Base-by-base conservation (phyloP, 2,888 invertebrate species). In the Torymus texanus region DNA sequence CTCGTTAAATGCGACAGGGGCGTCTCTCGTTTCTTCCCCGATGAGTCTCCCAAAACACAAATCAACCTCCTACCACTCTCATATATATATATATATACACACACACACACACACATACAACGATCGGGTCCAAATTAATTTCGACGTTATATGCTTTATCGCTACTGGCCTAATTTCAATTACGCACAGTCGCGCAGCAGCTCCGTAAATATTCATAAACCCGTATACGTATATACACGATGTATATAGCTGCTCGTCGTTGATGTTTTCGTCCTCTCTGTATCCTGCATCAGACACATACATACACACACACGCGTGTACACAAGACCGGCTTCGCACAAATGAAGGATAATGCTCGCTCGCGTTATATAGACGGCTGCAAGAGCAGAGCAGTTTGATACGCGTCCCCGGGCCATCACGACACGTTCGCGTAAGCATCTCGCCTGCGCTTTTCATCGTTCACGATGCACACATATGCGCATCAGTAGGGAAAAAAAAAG, bases 111-210 rank as follows among this genome's bases (percentile, higher is more conserved):
- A 75, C n/a, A n/a, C n/a, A n/a, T n/a, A n/a, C n/a, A n/a, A n/a
- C n/a, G n/a, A n/a, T n/a, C n/a, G n/a, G n/a, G 53, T 2, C 56
- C 18, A 79, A 79, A 78, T 80, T 78, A 61, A 80, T 66, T 56
- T 67, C 55, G 78, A 78, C 75, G 66, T 78, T 63, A 29, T 29
- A 68, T 72, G 65, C 63, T 78, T 81, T 81, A 81, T 81, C 41
- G 79, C 73, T 55, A 76, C 72, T 73, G 78, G 78, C 71, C 80
- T 80, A 78, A 80, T 80, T 80, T 80, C 80, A 80, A 80, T 80
- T 80, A 80, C n/a, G 56, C 12, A 4, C 65, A 70, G 29, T 24
- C 53, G 29, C 2, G 24, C 21, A 21, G 21, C 21, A 21, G 21
- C 58, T 29, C 29, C 29, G 53, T 80, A 77, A 74, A 80, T 80